phyloP scores from a whole-genome alignment of 2,888 invertebrate genomes.

The Trileptium ribeirensis region DNA sequence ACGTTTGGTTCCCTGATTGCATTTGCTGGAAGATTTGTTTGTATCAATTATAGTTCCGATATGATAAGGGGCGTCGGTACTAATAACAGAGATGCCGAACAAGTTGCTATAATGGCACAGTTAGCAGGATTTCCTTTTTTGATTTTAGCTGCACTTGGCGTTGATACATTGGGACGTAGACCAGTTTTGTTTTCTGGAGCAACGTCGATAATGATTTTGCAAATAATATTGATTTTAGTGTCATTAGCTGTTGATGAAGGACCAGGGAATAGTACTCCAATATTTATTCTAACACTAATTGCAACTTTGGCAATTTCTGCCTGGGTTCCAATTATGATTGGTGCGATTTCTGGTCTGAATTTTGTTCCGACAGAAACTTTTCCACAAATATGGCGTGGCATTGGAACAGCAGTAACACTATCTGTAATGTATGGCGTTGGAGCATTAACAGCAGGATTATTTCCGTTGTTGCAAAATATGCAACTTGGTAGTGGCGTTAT shows the following conservation, averaged over 20 bases:
- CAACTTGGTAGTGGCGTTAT: not conserved
- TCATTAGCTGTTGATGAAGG: not conserved
- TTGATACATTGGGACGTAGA: not conserved
- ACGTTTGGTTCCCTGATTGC: not conserved
- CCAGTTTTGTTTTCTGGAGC: not conserved
- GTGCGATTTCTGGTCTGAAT: not conserved
- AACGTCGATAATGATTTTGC: not conserved
- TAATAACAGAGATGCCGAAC: not conserved
- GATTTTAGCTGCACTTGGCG: not conserved
- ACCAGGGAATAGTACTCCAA: not conserved
- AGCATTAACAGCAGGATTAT: not conserved
- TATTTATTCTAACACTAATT: not conserved
- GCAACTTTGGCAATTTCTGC: not conserved
- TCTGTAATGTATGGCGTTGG: not conserved
- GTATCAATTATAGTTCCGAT: not conserved
- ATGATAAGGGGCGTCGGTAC: not conserved
- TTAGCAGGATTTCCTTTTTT: not conserved
- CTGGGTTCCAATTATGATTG: not conserved
- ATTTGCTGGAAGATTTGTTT: not conserved
- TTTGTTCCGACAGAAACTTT: not conserved
- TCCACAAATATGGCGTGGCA: not conserved
- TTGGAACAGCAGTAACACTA: not conserved
- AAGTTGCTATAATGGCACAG: not conserved
- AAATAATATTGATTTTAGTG: not conserved
- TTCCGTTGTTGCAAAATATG: not conserved